Percentiles rank a stretch among this genome's conserved stretches.
These are phyloP conservation scores for Myrmophylax atrothorax DNA, from an alignment of 2,113 vertebrate genomes.

Conservation along the genomic window DNA sequence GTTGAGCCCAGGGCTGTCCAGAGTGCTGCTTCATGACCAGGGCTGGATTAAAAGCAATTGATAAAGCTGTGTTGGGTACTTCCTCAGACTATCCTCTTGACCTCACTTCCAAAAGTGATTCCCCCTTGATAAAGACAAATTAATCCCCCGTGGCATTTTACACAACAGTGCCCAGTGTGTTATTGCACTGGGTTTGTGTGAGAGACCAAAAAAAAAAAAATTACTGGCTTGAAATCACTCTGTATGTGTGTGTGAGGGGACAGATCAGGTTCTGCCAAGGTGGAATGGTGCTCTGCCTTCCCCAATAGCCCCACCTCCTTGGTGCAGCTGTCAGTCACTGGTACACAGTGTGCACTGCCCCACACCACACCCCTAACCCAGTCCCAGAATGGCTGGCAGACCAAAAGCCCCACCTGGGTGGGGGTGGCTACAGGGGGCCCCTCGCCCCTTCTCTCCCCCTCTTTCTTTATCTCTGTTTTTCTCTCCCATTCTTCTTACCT, in stretches of 20 bases:
- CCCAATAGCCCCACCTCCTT: neutral
- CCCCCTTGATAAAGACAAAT: neutral
- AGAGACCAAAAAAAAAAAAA: neutral
- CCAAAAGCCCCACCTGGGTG: neutral
- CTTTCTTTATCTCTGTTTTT: neutral
- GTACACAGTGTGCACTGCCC: neutral
- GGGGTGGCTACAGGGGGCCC: neutral
- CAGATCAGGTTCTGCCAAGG: neutral
- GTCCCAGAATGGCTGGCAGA: neutral
- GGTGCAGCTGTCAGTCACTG: neutral
- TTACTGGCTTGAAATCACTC: neutral
- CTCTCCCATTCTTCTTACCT: neutral
- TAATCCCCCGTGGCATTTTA: neutral
- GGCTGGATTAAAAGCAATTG: neutral
- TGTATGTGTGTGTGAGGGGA: neutral
- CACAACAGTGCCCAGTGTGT: neutral
- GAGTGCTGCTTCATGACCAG: accelerated
- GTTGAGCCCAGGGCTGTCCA: neutral
- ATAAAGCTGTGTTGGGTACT: neutral
- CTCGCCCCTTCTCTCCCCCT: neutral
- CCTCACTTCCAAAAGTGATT: neutral
- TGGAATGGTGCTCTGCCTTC: neutral
- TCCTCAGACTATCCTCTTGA: neutral
- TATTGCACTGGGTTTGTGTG: neutral
- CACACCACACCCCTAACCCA: neutral